Base-by-base conservation (phyloP, 2,113 vertebrate genomes). In the Empidonax traillii region DNA sequence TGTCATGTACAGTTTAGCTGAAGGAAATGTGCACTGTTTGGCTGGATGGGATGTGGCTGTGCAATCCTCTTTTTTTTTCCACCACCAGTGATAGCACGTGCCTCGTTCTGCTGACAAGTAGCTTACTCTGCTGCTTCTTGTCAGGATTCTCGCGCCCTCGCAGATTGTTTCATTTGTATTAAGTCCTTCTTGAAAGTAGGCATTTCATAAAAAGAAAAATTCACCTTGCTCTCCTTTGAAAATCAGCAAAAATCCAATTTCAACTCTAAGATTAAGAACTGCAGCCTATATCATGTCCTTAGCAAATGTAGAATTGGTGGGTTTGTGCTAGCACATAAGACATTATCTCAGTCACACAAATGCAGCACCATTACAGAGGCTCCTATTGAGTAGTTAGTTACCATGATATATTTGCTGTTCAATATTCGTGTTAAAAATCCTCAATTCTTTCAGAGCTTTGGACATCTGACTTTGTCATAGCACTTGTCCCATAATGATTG, bases 1-100 rank as follows among this genome's bases (percentile, higher is more conserved):
- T 90, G 85, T 84, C 93, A 82, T 58, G 73, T 89, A 90, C 83
- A 81, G 53, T 88, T 86, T 72, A 74, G 33, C 43, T 80, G 49
- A 95, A 86, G 47, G 35, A 67, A 90, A 67, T 22, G 39, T 31
- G 24, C 8, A 6, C 59, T 55, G 33, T 59, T 91, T 55, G 37
- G 37, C 49, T 87, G 52, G 65, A 28, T 59, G 21, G 59, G 37
- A 81, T 15, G n/a, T 9, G 52, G 51, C 37, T 71, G 31, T 30
- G 30, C 59, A 65, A 51, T 35, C 20, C 24, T 30, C 9, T 17
- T 59, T 65, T 59, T 59, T 39, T 51, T 53, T 3, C 44, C 14
- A 53, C 33, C 35, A 22, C 25, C 2, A 3, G 13, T 46, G 47
- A 74, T 4, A 67, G 6, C 22, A 28, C 4, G 14, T 52, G 14